Evolutionary conservation across 2,888 invertebrate genomes (phyloP).

Genomic region (Rotaria sp.): DNA sequence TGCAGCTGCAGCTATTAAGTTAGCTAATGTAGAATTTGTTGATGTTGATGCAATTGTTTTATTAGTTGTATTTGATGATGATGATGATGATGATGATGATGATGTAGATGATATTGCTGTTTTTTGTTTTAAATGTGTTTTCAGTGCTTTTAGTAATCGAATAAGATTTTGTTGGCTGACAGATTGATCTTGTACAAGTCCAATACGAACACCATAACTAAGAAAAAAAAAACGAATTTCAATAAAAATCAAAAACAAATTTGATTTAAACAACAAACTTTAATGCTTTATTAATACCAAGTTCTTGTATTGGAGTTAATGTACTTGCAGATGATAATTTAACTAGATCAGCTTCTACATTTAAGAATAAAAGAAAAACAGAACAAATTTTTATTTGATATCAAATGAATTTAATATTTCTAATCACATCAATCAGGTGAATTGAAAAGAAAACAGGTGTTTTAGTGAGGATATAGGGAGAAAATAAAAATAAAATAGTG

Average conservation of each 20-base stretch:
- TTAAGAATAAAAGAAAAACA: too few species aligned
- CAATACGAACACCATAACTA: conserved; percentile 51
- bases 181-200: conserved; percentile 46
- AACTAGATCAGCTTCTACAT: background rate
- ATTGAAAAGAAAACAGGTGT: too few species aligned
- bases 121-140: background rate
- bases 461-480: too few species aligned
- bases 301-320: conserved; percentile 48
- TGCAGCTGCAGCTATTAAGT: background rate
- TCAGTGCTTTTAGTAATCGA: conserved; percentile 45
- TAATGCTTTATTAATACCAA: conserved; percentile 50
- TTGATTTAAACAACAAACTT: conserved; percentile 44
- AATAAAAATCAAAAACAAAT: too few species aligned
- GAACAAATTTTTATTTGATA: too few species aligned
- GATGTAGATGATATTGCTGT: background rate
- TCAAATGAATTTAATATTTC: background rate
- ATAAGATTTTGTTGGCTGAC: conserved; percentile 48
- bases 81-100: background rate
- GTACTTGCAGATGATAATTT: background rate
- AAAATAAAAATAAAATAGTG: too few species aligned
- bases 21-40: background rate
- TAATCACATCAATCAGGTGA: too few species aligned
- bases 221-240: conserved; percentile 17
- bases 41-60: background rate
- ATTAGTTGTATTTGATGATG: background rate